phyloP scores from a whole-genome alignment of 2,888 invertebrate genomes.

The Rosalia funebris region DNA sequence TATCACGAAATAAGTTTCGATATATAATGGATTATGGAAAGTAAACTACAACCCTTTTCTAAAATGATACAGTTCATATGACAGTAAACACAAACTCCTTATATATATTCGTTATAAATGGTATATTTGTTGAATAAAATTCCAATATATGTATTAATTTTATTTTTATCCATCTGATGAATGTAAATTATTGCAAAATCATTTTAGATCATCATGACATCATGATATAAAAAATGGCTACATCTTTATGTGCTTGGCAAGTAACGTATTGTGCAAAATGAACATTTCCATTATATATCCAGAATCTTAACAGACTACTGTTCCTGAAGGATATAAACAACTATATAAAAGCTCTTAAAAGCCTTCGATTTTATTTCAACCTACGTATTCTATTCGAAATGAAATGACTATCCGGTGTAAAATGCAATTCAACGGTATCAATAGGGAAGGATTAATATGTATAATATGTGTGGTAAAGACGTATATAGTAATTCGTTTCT shows the following conservation, averaged over 20 bases:
- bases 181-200: too few relatives aligned
- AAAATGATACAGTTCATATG: too few relatives aligned
- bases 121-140: background rate
- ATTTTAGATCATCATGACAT: too few relatives aligned
- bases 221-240: too few relatives aligned
- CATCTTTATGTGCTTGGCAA: constrained; percentile 9
- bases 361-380: constrained; percentile 20
- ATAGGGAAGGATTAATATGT: background rate
- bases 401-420: constrained; percentile 12
- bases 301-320: constrained; percentile 19
- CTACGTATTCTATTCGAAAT: constrained; percentile 14
- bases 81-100: too few relatives aligned
- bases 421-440: background rate
- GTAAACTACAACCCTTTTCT: too few relatives aligned
- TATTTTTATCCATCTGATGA: too few relatives aligned
- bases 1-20: too few relatives aligned
- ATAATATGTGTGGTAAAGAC: background rate
- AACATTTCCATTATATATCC: constrained; percentile 21
- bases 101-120: background rate
- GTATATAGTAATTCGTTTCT: too few relatives aligned
- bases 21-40: too few relatives aligned
- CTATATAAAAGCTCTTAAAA: constrained; percentile 18
- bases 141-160: too few relatives aligned
- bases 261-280: constrained; percentile 5
- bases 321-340: constrained; percentile 24